Base-by-base conservation (phyloP, 1,140 invertebrate genomes). In the Copidosoma floridanum region DNA sequence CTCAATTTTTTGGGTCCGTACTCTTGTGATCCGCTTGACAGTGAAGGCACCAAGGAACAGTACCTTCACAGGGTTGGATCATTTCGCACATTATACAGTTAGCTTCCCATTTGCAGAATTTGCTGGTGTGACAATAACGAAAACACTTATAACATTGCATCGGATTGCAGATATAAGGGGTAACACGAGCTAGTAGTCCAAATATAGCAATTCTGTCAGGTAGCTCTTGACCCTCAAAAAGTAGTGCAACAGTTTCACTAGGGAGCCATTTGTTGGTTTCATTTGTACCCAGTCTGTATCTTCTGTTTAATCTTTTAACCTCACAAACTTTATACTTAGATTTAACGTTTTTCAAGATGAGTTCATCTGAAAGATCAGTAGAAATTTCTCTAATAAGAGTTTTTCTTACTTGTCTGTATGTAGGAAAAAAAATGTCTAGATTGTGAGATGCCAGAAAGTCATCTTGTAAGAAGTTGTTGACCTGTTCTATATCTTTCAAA, bases 391-490 rank as follows among this genome's bases (percentile, higher is more conserved):
- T n/a, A n/a, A n/a, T n/a, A n/a, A n/a, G n/a, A n/a, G n/a, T n/a
- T n/a, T n/a, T n/a, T n/a, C n/a, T n/a, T n/a, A n/a, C n/a, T n/a
- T n/a, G n/a, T n/a, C n/a, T 59, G 16, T 51, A 54, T 37, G 41
- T 51, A 2, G 58, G 51, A 7, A 61, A 46, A 12, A 54, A 61
- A 20, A 24, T 12, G 1, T 26, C 10, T 23, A 53, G 3, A 2
- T 52, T 35, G 24, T 61, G 12, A 18, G 38, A 4, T 18, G 1
- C 3, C 24, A 47, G 38, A 5, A 16, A 4, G 0, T 46, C 23
- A 24, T 61, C 51, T 27, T 37, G 24, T 24, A 61, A 26, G 2
- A 44, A 14, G 24, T 47, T 16, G 29, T 61, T 61, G 2, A 43
- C 51, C 38, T 54, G 40, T 2, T 40, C 21, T 10, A 27, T 3